Base-by-base conservation (phyloP, 2,113 vertebrate genomes). In the Polypterus bichir region DNA sequence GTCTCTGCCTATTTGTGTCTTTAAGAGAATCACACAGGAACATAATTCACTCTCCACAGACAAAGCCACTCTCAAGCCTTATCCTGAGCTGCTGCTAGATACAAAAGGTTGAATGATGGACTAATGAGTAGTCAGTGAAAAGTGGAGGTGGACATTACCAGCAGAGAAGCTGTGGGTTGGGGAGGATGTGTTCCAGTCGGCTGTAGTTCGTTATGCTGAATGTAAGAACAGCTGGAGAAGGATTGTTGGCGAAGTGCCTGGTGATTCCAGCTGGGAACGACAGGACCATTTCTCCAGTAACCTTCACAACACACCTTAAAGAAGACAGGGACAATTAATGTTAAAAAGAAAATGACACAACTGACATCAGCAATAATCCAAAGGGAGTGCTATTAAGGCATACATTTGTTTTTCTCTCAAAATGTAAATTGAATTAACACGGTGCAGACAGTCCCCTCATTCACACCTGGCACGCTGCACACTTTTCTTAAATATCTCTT, bases 131-230 rank as follows among this genome's bases (percentile, higher is more conserved):
- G 27, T 27, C 27, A 27, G 27, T 27, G 27, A 27, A 27, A 27
- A 27, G 27, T 27, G 27, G 27, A 27, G 27, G 27, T 27, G 27
- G 27, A 27, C 27, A 27, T 86, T 80, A 97, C 95, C 93, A 94
- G 89, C 95, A 97, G 70, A 98, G 91, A 65, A 98, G 91, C 81
- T 98, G 95, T 3, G 95, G 95, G 69, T 98, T 98, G 73, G 95
- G 95, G 74, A 98, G 89, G 71, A 97, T 90, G 48, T 98, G 95
- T 79, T 98, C 93, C 82, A 98, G 89, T 65, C 86, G 73, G 82
- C 73, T 87, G 84, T 86, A 98, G 81, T 93, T 97, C 67, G 88
- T 86, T 76, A 98, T 92, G 0, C 87, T 90, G 69, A 98, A 98
- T 57, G 89, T 93, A 75, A 98, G 90, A 66, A 90, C 75, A 0